Percentiles rank a stretch among this genome's conserved stretches.
Conservation (phyloP, 2,888 invertebrate genomes). For the Parnassius smintheus region DNA sequence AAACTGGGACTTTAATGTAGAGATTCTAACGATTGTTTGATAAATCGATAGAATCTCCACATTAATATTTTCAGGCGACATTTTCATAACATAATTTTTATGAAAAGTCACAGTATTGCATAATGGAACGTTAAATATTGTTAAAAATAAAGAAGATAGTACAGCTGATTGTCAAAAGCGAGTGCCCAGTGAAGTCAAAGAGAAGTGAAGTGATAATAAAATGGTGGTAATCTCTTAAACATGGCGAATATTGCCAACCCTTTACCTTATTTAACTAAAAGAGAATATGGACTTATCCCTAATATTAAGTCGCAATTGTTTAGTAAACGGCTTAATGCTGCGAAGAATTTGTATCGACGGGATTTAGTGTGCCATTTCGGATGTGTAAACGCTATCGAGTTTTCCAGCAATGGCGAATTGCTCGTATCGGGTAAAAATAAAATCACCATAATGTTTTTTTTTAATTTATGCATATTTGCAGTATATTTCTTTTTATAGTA, state of each 20-base stretch:
- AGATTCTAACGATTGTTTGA: no score
- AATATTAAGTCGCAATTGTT: slow-evolving; percentile 83
- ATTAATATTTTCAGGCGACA: no score
- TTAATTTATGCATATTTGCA: no score
- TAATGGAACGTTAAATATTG: slow-evolving; percentile 52
- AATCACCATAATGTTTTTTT: slow-evolving; percentile 21
- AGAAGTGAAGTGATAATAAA: slow-evolving; percentile 42
- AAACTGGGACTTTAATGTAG: no score
- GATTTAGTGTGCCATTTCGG: slow-evolving; percentile 95
- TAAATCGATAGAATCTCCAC: no score
- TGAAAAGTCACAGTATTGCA: slow-evolving; percentile 20
- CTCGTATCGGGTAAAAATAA: slow-evolving; percentile 90
- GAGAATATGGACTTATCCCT: slow-evolving; percentile 82
- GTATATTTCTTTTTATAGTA: not conserved
- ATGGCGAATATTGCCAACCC: slow-evolving; percentile 81
- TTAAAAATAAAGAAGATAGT: slow-evolving; percentile 69
- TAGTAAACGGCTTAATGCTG: slow-evolving; percentile 82
- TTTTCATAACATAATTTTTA: not conserved
- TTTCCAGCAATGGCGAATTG: slow-evolving; percentile 92
- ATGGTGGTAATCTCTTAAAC: slow-evolving; percentile 67
- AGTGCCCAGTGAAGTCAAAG: slow-evolving; percentile 23
- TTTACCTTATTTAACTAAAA: slow-evolving; percentile 79
- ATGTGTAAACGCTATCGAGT: slow-evolving; percentile 98
- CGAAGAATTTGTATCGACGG: slow-evolving; percentile 89
- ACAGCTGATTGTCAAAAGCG: slow-evolving; percentile 67